Evolutionary conservation across 2,113 vertebrate genomes (phyloP).

Genomic region (Dromiciops gliroides): DNA sequence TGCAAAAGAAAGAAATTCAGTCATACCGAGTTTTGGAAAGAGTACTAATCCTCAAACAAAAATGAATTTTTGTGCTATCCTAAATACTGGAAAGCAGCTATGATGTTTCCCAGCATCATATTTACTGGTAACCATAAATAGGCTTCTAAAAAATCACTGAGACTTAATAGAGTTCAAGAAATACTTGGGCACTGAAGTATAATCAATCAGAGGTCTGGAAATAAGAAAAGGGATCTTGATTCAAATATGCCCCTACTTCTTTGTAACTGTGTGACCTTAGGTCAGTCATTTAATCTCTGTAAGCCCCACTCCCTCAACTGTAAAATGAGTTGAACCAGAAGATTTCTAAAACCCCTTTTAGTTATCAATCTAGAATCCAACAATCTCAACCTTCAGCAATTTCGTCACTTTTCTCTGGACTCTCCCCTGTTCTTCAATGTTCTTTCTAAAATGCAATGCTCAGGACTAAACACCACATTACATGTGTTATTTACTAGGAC

Average conservation of each 20-base stretch:
- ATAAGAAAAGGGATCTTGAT: neutral
- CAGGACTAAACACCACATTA: neutral
- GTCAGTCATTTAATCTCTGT: neutral
- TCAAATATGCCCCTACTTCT: neutral
- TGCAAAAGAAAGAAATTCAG: neutral
- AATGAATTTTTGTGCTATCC: neutral
- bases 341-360: neutral
- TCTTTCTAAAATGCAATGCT: neutral
- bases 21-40: neutral
- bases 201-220: neutral
- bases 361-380: neutral
- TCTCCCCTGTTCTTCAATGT: neutral
- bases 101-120: neutral
- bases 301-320: neutral
- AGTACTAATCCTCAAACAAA: neutral
- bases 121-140: neutral
- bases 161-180: neutral
- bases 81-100: neutral
- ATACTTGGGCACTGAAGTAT: neutral
- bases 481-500: neutral
- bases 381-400: neutral
- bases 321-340: neutral
- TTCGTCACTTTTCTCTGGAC: neutral
- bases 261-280: neutral
- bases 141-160: neutral